phyloP scores from a whole-genome alignment of 2,113 vertebrate species.

The Zosterops lateralis region DNA sequence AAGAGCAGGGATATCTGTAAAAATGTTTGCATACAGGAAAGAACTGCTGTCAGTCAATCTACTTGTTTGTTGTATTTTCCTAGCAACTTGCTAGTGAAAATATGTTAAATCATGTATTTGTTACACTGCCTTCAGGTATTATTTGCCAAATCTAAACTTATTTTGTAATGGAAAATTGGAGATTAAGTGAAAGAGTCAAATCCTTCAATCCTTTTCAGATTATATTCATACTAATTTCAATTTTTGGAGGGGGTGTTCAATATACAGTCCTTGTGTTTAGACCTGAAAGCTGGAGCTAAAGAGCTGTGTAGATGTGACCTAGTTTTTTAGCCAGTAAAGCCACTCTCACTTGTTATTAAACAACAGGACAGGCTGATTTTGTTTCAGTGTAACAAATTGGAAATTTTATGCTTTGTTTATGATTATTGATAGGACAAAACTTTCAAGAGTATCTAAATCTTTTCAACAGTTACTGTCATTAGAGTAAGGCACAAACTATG shows the following conservation, averaged over 20 bases:
- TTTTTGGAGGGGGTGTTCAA: not conserved
- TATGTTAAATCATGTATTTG: not conserved
- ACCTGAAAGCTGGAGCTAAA: not conserved
- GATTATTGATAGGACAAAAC: not conserved
- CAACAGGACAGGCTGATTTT: not conserved
- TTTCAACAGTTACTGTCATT: not conserved
- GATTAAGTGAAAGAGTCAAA: not conserved
- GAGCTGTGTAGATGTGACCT: not conserved
- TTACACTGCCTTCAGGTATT: not conserved
- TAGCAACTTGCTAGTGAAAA: not conserved
- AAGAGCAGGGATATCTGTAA: not conserved
- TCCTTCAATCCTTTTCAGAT: not conserved
- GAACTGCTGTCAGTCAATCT: constrained; percentile 6
- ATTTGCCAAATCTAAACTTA: not conserved
- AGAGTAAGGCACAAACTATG: not conserved
- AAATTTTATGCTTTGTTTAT: not conserved
- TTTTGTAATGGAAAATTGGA: not conserved
- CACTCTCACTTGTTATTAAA: not conserved
- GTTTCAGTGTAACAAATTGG: not conserved
- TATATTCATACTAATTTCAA: not conserved
- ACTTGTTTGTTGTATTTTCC: not conserved
- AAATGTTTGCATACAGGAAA: constrained; percentile 9
- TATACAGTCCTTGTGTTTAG: not conserved
- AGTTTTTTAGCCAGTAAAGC: not conserved
- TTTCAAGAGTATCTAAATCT: not conserved